Evolutionary conservation across 2,797 vertebrate species (phyloP), one percentile per base, ranked within the genome.

Genomic region (Spinus pinus): DNA sequence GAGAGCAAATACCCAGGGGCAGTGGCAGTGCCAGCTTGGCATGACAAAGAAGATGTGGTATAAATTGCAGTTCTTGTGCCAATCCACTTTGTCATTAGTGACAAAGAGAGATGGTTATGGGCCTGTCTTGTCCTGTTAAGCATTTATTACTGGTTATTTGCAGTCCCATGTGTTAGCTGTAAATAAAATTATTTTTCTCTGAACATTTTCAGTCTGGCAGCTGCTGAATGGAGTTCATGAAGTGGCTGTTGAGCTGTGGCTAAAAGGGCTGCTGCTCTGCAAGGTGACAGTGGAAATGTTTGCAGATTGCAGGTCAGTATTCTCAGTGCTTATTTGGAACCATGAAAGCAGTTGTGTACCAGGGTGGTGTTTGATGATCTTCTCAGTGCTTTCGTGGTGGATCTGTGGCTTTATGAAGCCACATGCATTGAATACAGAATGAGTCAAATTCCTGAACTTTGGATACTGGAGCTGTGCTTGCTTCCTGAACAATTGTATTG

Each of bases 171-270:
- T 81, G 39, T 81, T 91, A 87, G 71, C 83, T 78, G 86, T 95
- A 94, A 93, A 93, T 90, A 90, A 94, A 90, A 71, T 64, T 39
- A 31, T 51, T 95, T 92, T 79, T 81, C 62, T 79, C 42, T 90
- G 66, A 81, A 66, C 17, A 2, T 72, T 86, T 93, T 66, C 33
- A 19, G 30, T 73, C 58, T 89, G 57, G n/a, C 53, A 81, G 57
- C 20, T 2, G 0, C 42, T 92, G 92, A 95, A 92, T 54, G 46
- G 42, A 78, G 39, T 81, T 87, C 19, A n/a, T 61, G 28, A 92
- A 71, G 67, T 24, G 9, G 33, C 67, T 90, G 56, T 58, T 92
- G 54, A 77, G 73, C 47, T 1, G 5, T 2, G 5, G 27, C 83
- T 93, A 56, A 39, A 72, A n/a, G 54, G 56, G 33, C 80, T 88